A percentile compares a stretch with the other conserved stretches of the same genome.
phyloP scores from a whole-genome alignment of 2,797 vertebrate species.

The Cygnus olor region DNA sequence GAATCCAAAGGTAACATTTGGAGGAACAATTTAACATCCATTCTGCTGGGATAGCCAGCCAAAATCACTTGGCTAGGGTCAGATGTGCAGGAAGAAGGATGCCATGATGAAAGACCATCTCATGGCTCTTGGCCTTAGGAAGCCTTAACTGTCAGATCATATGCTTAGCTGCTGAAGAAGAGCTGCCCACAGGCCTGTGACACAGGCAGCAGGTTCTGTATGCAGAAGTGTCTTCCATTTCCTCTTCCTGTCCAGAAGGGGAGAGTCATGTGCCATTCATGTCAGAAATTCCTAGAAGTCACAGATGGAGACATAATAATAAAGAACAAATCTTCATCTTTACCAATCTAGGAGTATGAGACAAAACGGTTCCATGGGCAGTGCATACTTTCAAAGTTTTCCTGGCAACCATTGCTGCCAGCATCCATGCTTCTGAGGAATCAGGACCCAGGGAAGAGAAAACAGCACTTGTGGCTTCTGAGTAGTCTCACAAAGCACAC shows the following conservation, averaged over 20 bases:
- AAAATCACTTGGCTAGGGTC: not conserved
- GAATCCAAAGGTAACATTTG: not conserved
- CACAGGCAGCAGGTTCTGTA: not conserved
- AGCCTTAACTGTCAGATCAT: not conserved
- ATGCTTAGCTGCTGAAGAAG: not conserved
- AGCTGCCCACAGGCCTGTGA: not conserved
- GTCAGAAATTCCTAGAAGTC: not conserved
- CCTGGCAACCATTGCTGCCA: not conserved
- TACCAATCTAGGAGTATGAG: not conserved
- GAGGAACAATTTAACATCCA: not conserved
- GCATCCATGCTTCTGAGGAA: not conserved
- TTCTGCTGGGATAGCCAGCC: not conserved
- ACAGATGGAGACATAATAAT: not conserved
- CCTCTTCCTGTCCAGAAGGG: not conserved
- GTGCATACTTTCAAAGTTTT: not conserved
- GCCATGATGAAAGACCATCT: not conserved
- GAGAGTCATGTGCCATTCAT: not conserved
- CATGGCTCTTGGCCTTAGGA: not conserved
- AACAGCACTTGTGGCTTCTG: not conserved
- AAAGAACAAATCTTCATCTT: not conserved
- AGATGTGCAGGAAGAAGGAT: not conserved
- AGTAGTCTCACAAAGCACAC: not conserved
- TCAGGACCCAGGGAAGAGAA: not conserved
- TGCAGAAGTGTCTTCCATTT: not conserved
- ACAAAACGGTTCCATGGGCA: not conserved